Conservation (phyloP, 2,797 vertebrate genomes). For the Sitta carolinensis region DNA sequence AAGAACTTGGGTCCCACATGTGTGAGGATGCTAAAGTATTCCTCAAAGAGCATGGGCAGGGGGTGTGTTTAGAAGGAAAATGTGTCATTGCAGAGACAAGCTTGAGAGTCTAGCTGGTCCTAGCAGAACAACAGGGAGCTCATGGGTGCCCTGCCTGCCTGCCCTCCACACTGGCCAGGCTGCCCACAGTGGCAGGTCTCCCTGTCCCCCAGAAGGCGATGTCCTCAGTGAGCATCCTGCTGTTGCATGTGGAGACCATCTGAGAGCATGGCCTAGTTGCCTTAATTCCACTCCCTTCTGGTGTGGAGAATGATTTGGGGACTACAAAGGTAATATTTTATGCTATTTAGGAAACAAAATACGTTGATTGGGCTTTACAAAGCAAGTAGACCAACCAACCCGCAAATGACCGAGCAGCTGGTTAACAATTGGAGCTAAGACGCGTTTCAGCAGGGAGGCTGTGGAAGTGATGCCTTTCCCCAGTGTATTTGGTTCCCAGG, state of each 20-base stretch:
- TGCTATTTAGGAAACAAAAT: not conserved
- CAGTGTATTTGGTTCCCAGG: not conserved
- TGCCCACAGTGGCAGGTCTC: not conserved
- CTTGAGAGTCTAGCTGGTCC: not conserved
- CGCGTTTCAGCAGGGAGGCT: not conserved
- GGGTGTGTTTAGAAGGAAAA: fast-evolving
- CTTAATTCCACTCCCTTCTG: not conserved
- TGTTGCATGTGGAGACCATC: not conserved
- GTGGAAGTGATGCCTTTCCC: not conserved
- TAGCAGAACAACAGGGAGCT: not conserved
- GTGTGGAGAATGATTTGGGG: fast-evolving
- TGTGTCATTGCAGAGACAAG: not conserved
- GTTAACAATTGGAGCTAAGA: not conserved
- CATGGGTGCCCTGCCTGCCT: not conserved
- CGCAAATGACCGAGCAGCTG: not conserved
- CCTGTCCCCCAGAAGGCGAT: not conserved
- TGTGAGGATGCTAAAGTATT: not conserved
- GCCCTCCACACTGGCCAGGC: not conserved
- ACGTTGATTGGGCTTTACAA: not conserved
- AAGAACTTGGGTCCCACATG: not conserved
- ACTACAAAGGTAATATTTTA: not conserved
- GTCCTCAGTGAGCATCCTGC: not conserved
- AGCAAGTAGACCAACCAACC: not conserved
- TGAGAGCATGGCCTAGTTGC: not conserved
- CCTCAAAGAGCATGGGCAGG: not conserved